Evolutionary conservation across 2,888 invertebrate species (phyloP).

Genomic region (Dicranocentrus wangi): DNA sequence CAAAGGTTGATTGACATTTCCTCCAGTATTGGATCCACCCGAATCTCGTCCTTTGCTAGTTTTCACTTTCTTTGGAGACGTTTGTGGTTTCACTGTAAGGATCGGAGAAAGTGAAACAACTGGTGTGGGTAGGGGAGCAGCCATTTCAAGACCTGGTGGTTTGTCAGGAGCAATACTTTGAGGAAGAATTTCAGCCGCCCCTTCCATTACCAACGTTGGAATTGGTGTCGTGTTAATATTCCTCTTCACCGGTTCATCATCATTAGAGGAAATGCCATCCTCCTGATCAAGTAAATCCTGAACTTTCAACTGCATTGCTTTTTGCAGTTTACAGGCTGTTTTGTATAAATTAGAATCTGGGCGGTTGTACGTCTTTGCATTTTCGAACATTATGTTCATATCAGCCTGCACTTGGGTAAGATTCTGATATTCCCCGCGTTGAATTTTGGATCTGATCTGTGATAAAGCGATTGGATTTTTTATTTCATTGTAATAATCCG

Average conservation of each 20-base stretch:
- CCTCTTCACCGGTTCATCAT: slow-evolving; percentile 49
- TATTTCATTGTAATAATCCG: slow-evolving; percentile 98
- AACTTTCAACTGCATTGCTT: slow-evolving; percentile 87
- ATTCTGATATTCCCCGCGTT: slow-evolving; percentile 86
- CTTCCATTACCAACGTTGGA: slow-evolving; percentile 60
- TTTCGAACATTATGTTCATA: slow-evolving; percentile 96
- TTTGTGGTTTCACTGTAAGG: slow-evolving; percentile 13
- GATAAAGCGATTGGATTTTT: slow-evolving; percentile 95
- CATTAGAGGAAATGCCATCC: slow-evolving; percentile 70
- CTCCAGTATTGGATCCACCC: slow-evolving; percentile 22
- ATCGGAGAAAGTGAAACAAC: not conserved
- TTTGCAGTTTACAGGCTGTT: slow-evolving; percentile 88
- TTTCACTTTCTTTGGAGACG: slow-evolving; percentile 50
- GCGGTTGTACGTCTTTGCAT: slow-evolving; percentile 92
- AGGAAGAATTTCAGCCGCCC: slow-evolving; percentile 43
- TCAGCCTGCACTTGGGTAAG: slow-evolving; percentile 93
- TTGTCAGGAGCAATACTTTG: slow-evolving; percentile 45
- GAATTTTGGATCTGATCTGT: slow-evolving; percentile 80
- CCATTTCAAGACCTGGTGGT: slow-evolving; percentile 54
- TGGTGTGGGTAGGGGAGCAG: slow-evolving; percentile 25
- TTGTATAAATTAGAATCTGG: slow-evolving; percentile 87
- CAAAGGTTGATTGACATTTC: slow-evolving; percentile 1
- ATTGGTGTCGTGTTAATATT: slow-evolving; percentile 61
- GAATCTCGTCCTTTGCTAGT: slow-evolving; percentile 24
- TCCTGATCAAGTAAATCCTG: slow-evolving; percentile 83